Evolutionary conservation across 1,140 invertebrate genomes (phyloP).

Genomic region (Scaptomyza hsui): DNA sequence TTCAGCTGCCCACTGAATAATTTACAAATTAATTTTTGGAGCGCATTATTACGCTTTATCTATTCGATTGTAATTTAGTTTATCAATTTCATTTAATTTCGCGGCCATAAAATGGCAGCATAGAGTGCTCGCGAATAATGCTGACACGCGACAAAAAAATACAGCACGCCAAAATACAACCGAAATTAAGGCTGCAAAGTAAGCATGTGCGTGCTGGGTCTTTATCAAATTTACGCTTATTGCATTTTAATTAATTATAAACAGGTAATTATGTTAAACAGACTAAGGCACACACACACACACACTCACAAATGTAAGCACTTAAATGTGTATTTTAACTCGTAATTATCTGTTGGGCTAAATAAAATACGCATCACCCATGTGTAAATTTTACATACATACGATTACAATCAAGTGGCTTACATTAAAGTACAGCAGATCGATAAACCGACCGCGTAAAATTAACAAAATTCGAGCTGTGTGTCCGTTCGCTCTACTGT

Average conservation of each 20-base stretch:
- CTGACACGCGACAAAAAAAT: slow-evolving; percentile 36
- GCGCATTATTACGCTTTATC: slow-evolving; percentile 62
- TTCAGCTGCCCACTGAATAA: slow-evolving; percentile 42
- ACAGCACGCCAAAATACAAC: neutral
- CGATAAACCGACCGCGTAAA: slow-evolving; percentile 18
- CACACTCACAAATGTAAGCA: slow-evolving; percentile 26
- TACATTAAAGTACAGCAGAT: no score
- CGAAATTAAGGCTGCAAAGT: slow-evolving; percentile 34
- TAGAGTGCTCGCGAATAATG: slow-evolving; percentile 30
- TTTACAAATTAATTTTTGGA: slow-evolving; percentile 51
- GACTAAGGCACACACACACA: slow-evolving; percentile 37
- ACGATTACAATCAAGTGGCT: no score
- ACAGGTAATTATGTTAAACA: slow-evolving; percentile 83
- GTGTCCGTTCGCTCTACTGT: slow-evolving; percentile 39
- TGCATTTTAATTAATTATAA: slow-evolving; percentile 83
- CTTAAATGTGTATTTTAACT: slow-evolving; percentile 9
- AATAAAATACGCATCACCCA: slow-evolving; percentile 3
- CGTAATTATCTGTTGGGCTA: slow-evolving; percentile 25
- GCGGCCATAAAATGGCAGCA: slow-evolving; percentile 5
- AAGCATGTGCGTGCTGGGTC: slow-evolving; percentile 65
- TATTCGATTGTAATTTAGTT: slow-evolving; percentile 74
- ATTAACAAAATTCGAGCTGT: slow-evolving; percentile 59
- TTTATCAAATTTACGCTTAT: slow-evolving; percentile 83
- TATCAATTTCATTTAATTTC: slow-evolving; percentile 72
- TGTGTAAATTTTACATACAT: neutral